Evolutionary conservation across 92 coral and sea anemone species (phyloP), one percentile per base, ranked within the genome.

Genomic region (Bergia sp.): DNA sequence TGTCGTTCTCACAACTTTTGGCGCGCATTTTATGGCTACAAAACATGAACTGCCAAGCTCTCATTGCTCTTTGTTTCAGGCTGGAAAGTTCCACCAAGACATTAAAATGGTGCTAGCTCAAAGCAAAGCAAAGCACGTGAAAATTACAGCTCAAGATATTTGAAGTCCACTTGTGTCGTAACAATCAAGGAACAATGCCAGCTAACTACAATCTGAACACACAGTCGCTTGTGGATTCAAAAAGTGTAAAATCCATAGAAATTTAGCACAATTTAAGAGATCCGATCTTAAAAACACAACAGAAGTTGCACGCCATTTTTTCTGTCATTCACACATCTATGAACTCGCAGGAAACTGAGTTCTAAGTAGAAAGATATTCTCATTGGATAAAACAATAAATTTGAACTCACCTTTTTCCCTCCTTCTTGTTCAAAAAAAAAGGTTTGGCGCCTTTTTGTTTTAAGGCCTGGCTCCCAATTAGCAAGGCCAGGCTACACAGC

Each of bases 331-430:
- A 44, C 21, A 7, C 1, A 73, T 37, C 37, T 42, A 36, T 39
- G 16, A 3, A 76, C 80, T 76, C 79, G 66, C n/a, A 74, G 87
- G 87, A 84, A 82, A 84, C 87, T 84, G 87, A 84, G 87, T 84
- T 72, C 87, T 71, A 84, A 69, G 72, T 20, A 16, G 5, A 55
- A 79, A 58, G 89, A 86, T 84, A 76, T 29, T 92, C 80, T 86
- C 86, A 92, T 92, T 92, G 94, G 94, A 90, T 82, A 50, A 89
- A 89, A 45, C 72, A 75, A 76, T 55, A 15, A 64, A 86, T 92
- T 92, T 90, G 89, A 92, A 92, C 94, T 90, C 77, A 92, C 94
- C 95, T 88, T 83, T 75, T 92, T 90, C 91, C 87, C 89, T 90
- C 91, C 85, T 89, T 83, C 67, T 85, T 79, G 77, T 84, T 87